A percentile compares a stretch with the other conserved stretches of the same genome.
Conservation (phyloP, 2,113 vertebrate genomes). For the Talpa occidentalis region DNA sequence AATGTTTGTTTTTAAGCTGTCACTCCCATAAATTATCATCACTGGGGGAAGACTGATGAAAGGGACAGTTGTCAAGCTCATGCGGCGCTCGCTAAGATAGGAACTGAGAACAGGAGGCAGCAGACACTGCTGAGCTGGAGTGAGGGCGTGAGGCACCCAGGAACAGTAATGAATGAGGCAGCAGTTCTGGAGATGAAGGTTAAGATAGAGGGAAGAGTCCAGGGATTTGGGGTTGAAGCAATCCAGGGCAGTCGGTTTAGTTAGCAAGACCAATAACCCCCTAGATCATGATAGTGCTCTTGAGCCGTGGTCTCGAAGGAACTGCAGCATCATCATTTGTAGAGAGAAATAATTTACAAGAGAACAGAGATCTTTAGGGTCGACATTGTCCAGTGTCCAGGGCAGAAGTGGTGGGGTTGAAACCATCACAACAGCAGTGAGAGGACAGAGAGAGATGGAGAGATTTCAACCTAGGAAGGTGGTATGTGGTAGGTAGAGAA, state of each 20-base stretch:
- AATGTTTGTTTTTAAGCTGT: not conserved
- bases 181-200: not conserved
- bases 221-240: not conserved
- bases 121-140: not conserved
- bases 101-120: not conserved
- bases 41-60: not conserved
- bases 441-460: not conserved
- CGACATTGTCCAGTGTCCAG: not conserved
- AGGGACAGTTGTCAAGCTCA: not conserved
- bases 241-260: not conserved
- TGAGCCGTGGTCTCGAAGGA: not conserved
- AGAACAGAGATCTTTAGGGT: not conserved
- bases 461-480: not conserved
- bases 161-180: not conserved
- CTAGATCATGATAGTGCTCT: not conserved
- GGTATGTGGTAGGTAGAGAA: not conserved
- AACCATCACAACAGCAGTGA: not conserved
- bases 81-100: not conserved
- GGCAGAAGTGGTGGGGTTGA: too few species aligned
- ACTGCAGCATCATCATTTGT: not conserved
- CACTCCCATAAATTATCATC: not conserved
- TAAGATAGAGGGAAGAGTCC: not conserved
- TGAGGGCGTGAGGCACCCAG: not conserved
- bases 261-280: not conserved
- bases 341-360: too few species aligned